Base-by-base conservation (phyloP, 2,113 vertebrate genomes). In the Gymnorhina tibicen region DNA sequence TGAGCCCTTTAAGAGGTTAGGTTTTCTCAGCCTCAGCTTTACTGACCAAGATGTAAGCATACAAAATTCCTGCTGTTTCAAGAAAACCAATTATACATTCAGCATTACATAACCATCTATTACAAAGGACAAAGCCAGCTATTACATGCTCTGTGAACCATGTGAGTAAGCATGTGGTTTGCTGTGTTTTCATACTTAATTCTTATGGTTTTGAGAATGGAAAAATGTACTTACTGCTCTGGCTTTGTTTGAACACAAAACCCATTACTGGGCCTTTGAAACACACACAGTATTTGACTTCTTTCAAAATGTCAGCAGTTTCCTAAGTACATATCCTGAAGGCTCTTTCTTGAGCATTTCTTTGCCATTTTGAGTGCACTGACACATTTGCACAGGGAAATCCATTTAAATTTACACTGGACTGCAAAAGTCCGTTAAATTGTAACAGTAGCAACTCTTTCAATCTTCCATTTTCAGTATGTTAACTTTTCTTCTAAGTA, bases 121-220 rank as follows among this genome's bases (percentile, higher is more conserved):
- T 88, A 93, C 44, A 72, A 94, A 89, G 83, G 62, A 75, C 76
- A 89, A 96, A 97, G 75, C 27, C 68, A 87, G 78, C 58, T 81
- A 92, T 96, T 96, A 95, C 86, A 91, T 41, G 78, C 66, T 93
- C 77, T 85, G 3, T 75, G 68, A 94, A 77, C 80, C 73, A 68
- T 92, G 21, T 68, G 76, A 95, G 80, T 78, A 96, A 93, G 96
- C 92, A 58, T 94, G 90, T 96, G 93, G 93, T 93, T 92, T 94
- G 64, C 52, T 91, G 42, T 75, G 64, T 92, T 91, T 92, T 92
- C 68, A 46, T 94, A 70, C 56, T 86, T 83, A 72, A 93, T 93
- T 90, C 84, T 96, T 93, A 91, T 0, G 23, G 93, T 27, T 93
- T 94, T 81, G 69, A 72, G 77, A 92, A 93, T 58, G 83, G 85